Evolutionary conservation across 2,113 vertebrate genomes (phyloP).

Genomic region (Neodontobutis hainanensis): DNA sequence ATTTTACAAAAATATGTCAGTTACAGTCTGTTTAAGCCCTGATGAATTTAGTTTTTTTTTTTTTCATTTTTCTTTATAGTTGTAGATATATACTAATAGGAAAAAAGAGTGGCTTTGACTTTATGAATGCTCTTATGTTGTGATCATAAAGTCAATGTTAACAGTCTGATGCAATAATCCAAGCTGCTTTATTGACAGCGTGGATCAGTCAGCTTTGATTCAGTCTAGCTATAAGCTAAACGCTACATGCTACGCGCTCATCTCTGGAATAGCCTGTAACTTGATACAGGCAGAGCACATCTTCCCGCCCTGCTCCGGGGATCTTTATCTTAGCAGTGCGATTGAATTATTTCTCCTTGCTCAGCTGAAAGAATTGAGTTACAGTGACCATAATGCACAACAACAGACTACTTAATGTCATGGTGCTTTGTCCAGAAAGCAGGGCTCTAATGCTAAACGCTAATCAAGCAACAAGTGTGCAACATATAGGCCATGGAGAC

Average conservation of each 20-base stretch:
- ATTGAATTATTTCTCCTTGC: constrained; percentile 95
- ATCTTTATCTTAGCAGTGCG: constrained; percentile 89
- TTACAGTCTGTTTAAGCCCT: too few species aligned
- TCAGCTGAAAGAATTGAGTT: constrained; percentile 94
- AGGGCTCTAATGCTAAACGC: constrained; percentile 37
- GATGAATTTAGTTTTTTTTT: too few species aligned
- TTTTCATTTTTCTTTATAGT: too few species aligned
- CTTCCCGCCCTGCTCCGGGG: constrained; percentile 84
- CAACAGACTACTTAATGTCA: constrained; percentile 66
- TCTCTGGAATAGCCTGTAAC: constrained; percentile 81
- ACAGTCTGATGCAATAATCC: constrained; percentile 60
- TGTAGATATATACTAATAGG: too few species aligned
- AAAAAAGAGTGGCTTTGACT: background rate
- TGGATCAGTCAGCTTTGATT: constrained; percentile 67
- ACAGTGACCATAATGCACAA: constrained; percentile 86
- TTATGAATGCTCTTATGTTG: constrained; percentile 39
- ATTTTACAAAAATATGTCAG: too few species aligned
- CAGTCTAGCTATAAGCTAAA: constrained; percentile 58
- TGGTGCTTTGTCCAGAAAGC: constrained; percentile 47
- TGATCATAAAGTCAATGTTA: constrained; percentile 55
- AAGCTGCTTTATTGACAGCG: constrained; percentile 64
- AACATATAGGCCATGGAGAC: background rate
- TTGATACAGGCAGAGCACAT: constrained; percentile 81
- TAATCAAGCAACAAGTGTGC: constrained; percentile 49
- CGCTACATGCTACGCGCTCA: constrained; percentile 70